Conservation (phyloP, 2,797 vertebrate species). For the Rhynchotus rufescens region DNA sequence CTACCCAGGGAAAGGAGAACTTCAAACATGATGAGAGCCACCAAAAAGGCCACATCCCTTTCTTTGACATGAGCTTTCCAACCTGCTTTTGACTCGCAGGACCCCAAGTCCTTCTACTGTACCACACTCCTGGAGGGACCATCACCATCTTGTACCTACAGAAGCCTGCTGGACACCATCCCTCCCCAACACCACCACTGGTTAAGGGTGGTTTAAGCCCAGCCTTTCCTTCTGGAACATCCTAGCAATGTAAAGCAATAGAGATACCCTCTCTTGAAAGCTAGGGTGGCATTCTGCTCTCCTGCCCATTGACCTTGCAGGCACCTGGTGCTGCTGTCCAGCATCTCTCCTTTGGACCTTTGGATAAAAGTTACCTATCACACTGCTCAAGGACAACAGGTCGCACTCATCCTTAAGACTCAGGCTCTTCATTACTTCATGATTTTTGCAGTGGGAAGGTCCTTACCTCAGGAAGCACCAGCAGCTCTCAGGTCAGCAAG, state of each 20-base stretch:
- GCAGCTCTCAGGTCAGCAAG: neutral
- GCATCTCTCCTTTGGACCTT: neutral
- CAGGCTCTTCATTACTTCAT: neutral
- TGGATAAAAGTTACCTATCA: constrained; percentile 19
- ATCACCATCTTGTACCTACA: neutral
- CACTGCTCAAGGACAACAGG: constrained; percentile 27
- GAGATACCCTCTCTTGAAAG: neutral
- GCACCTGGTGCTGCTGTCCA: neutral
- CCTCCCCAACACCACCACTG: no score
- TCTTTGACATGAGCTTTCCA: neutral
- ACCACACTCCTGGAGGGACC: accelerated
- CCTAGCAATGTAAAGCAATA: neutral
- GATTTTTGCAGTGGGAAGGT: constrained; percentile 3
- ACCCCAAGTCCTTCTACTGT: neutral
- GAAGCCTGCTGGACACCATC: neutral
- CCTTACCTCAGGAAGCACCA: neutral
- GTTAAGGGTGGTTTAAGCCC: neutral
- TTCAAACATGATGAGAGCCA: accelerated
- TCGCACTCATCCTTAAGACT: constrained; percentile 18
- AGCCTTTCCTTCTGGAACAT: neutral
- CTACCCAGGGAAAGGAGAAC: neutral
- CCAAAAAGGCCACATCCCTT: neutral
- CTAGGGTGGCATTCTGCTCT: neutral
- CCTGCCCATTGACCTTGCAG: neutral
- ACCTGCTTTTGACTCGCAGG: neutral